phyloP scores from a whole-genome alignment of 2,797 vertebrate genomes.

The Phoeniculus purpureus region DNA sequence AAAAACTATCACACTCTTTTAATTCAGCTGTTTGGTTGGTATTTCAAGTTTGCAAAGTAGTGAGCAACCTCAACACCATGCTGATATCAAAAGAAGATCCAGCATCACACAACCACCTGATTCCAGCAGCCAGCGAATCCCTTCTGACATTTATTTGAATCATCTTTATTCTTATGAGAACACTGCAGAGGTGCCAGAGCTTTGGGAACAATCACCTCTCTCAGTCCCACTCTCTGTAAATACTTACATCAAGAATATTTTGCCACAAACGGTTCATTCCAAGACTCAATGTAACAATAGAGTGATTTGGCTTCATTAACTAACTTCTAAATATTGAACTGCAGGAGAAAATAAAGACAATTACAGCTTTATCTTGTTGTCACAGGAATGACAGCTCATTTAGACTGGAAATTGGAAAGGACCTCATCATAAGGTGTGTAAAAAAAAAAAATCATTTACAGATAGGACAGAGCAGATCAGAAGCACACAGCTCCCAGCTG shows the following conservation, averaged over 20 bases:
- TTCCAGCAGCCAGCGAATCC: conserved; percentile 39
- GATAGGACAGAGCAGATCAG: neutral
- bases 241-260: neutral
- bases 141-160: neutral
- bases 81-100: conserved; percentile 30
- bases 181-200: neutral
- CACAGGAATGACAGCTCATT: neutral
- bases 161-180: neutral
- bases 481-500: neutral
- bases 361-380: neutral
- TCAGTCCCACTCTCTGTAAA: neutral
- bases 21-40: neutral
- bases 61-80: neutral
- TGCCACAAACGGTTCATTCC: neutral
- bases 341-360: neutral
- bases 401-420: neutral
- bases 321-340: neutral
- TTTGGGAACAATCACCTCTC: neutral
- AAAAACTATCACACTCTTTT: neutral
- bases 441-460: neutral
- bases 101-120: neutral
- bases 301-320: neutral
- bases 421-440: neutral
- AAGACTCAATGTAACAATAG: neutral
- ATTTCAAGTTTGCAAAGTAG: neutral